A percentile compares a stretch with the other conserved stretches of the same genome.
phyloP scores from a whole-genome alignment of 2,888 invertebrate species.

The Plebejus argus region DNA sequence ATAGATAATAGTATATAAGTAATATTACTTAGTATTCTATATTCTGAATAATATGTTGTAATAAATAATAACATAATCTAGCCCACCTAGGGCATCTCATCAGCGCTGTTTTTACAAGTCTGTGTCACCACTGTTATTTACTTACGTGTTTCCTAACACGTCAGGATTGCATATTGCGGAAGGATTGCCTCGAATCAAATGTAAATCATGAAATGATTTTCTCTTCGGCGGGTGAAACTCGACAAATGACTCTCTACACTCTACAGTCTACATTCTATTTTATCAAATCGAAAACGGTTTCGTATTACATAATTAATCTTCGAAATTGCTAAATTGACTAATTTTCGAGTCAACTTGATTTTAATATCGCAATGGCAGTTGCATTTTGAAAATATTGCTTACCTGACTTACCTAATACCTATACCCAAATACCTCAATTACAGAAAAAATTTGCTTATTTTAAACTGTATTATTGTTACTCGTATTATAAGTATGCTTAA shows the following conservation, averaged over 20 bases:
- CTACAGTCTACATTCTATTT: neutral
- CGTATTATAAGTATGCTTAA: too few relatives aligned
- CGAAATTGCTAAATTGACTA: neutral
- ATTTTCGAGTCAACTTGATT: neutral
- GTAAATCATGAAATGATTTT: constrained; percentile 16
- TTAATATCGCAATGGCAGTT: neutral
- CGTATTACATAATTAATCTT: neutral
- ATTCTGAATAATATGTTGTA: neutral
- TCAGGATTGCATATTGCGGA: constrained; percentile 1
- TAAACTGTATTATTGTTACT: too few relatives aligned
- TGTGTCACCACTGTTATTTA: neutral
- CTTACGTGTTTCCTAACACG: neutral
- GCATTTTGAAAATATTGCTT: neutral
- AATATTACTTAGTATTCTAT: too few relatives aligned
- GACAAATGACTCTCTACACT: neutral
- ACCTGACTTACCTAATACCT: neutral
- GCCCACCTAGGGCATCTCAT: neutral
- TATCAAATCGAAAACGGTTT: neutral
- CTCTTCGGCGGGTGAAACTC: neutral
- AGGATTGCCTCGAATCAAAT: constrained; percentile 7
- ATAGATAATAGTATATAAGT: too few relatives aligned
- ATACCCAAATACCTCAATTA: too few relatives aligned
- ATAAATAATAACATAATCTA: neutral
- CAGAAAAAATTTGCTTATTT: too few relatives aligned
- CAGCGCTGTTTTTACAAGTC: neutral